Percentiles rank a stretch among this genome's conserved stretches.
These are phyloP conservation scores for Scopus umbretta DNA, from an alignment of 2,113 vertebrate genomes.

Conservation along the genomic window DNA sequence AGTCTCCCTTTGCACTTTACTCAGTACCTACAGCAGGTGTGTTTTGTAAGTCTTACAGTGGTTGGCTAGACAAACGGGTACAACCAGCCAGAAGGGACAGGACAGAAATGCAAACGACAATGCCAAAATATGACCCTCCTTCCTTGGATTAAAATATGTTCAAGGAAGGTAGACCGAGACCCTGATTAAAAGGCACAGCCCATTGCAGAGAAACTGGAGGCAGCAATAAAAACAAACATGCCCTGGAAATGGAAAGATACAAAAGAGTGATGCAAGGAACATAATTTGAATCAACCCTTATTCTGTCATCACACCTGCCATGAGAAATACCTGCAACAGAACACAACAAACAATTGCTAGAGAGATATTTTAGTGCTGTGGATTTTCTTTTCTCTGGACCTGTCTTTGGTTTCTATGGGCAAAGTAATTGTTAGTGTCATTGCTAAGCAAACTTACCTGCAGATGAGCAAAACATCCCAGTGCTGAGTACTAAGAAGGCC, in stretches of 20 bases:
- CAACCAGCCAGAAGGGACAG: neutral
- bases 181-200: neutral
- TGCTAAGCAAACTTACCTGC: conserved; percentile 77
- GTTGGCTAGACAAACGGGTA: neutral
- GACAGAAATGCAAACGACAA: neutral
- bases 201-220: neutral
- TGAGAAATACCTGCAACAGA: neutral
- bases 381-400: neutral
- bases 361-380: neutral
- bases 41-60: neutral
- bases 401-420: neutral
- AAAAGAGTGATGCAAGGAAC: neutral
- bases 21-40: neutral
- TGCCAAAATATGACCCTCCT: neutral
- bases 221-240: neutral
- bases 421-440: neutral
- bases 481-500: conserved; percentile 93
- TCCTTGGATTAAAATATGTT: neutral
- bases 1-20: neutral
- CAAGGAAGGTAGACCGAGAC: neutral
- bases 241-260: neutral
- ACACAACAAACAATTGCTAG: neutral
- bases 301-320: neutral
- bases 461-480: conserved; percentile 96
- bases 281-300: fast-evolving